phyloP scores from a whole-genome alignment of 1,140 invertebrate species.

The Meloidogyne chitwoodi region DNA sequence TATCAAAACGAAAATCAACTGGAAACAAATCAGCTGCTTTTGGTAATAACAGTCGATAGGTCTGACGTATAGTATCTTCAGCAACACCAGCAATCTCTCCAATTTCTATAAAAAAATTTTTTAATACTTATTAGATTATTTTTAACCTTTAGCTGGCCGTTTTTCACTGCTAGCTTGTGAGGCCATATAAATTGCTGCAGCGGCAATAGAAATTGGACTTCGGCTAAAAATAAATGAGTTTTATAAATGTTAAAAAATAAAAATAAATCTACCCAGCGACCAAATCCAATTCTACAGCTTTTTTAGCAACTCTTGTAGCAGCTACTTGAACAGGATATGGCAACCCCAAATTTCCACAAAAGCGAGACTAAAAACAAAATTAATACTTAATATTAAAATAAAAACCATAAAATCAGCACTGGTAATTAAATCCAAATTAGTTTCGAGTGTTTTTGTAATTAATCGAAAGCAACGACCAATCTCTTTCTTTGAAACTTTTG shows the following conservation, averaged over 20 bases:
- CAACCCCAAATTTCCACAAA: conserved; percentile 69
- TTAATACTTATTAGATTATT: not conserved
- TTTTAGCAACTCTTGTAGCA: conserved; percentile 90
- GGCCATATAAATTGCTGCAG: conserved; percentile 99
- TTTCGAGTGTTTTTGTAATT: conserved; percentile 82
- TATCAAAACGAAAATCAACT: conserved; percentile 88
- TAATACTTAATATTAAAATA: not conserved
- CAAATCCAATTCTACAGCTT: conserved; percentile 92
- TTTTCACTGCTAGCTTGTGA: conserved; percentile 64
- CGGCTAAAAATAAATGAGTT: conserved; percentile 63
- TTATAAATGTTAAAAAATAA: not conserved
- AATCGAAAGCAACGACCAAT: conserved; percentile 94
- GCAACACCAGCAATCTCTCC: conserved; percentile 97
- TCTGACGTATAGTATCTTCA: conserved; percentile 94
- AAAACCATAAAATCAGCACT: conserved; percentile 88
- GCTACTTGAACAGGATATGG: conserved; percentile 87
- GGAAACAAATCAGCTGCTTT: conserved; percentile 86
- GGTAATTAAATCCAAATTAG: conserved; percentile 93
- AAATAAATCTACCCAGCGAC: conserved; percentile 74
- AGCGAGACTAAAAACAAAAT: conserved; percentile 63
- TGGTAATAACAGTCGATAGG: conserved; percentile 95
- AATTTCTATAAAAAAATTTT: conserved; percentile 70
- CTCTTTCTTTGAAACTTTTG: conserved; percentile 97
- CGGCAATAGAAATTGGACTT: conserved; percentile 96
- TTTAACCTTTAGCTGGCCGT: conserved; percentile 38